phyloP scores from a whole-genome alignment of 2,888 invertebrate genomes.

The Stictocephala bisonia region DNA sequence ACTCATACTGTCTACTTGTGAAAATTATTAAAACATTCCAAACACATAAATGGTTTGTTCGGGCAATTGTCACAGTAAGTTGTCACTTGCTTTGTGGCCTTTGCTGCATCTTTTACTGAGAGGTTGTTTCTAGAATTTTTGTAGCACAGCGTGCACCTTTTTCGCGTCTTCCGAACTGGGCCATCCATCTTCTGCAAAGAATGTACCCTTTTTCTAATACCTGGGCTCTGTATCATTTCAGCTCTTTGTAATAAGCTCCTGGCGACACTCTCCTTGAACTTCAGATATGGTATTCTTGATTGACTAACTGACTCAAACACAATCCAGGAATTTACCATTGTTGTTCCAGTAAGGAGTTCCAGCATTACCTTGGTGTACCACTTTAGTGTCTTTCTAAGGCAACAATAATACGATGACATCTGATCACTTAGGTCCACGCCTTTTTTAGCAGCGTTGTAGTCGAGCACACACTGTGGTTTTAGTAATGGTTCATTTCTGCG shows the following conservation, averaged over 20 bases:
- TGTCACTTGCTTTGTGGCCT: too few species aligned
- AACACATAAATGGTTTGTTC: too few species aligned
- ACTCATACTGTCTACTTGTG: too few species aligned
- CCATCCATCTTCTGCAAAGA: too few species aligned
- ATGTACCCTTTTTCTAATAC: too few species aligned
- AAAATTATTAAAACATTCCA: too few species aligned
- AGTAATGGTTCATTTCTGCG: background rate
- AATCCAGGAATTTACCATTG: slow-evolving; percentile 21
- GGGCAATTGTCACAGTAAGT: too few species aligned
- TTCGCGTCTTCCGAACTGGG: too few species aligned
- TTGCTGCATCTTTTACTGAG: too few species aligned
- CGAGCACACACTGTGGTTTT: slow-evolving; percentile 28
- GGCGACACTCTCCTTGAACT: background rate
- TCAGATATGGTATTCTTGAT: background rate
- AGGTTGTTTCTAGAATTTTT: too few species aligned
- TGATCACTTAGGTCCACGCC: slow-evolving; percentile 40
- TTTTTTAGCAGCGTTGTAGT: slow-evolving; percentile 38
- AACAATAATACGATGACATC: slow-evolving; percentile 24
- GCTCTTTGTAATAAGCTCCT: background rate
- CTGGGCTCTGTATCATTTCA: too few species aligned
- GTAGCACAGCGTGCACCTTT: too few species aligned
- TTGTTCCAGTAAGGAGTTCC: background rate
- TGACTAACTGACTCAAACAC: background rate
- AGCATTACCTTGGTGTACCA: slow-evolving; percentile 44
- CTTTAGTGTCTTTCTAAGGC: slow-evolving; percentile 17